Evolutionary conservation across 2,888 invertebrate species (phyloP).

Genomic region (Mallateleia sp.): DNA sequence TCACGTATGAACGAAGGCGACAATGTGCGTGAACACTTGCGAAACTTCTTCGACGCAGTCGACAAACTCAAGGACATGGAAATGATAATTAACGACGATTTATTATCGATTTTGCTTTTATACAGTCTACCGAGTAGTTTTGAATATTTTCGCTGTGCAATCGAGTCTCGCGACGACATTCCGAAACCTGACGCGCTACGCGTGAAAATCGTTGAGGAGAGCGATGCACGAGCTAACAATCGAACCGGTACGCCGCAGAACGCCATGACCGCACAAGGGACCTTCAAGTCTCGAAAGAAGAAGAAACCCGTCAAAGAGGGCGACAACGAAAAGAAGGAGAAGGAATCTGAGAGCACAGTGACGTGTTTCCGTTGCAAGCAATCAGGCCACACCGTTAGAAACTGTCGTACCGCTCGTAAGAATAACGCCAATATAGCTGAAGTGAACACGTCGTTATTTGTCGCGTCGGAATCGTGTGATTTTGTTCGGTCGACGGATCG

Average conservation of each 20-base stretch:
- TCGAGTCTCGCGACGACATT: slow-evolving; percentile 66
- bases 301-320: background rate
- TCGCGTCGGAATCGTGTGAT: slow-evolving; percentile 6
- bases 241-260: background rate
- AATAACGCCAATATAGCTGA: slow-evolving; percentile 33
- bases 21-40: slow-evolving; percentile 34
- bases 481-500: background rate
- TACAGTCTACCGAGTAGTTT: slow-evolving; percentile 39
- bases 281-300: background rate
- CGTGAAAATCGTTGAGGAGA: slow-evolving; percentile 43
- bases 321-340: slow-evolving; percentile 14
- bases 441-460: slow-evolving; percentile 17
- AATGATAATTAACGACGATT: slow-evolving; percentile 40
- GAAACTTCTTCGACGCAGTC: slow-evolving; percentile 58
- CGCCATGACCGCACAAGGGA: slow-evolving; percentile 3
- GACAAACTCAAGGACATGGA: slow-evolving; percentile 64
- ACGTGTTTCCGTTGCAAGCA: slow-evolving; percentile 28
- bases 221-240: slow-evolving; percentile 22
- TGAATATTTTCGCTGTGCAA: slow-evolving; percentile 66
- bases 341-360: background rate
- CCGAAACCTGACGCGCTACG: slow-evolving; percentile 51
- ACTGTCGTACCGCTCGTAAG: slow-evolving; percentile 15
- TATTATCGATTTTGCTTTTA: slow-evolving; percentile 38
- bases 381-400: slow-evolving; percentile 4
- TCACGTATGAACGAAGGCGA: slow-evolving; percentile 35